A percentile compares a stretch with the other conserved stretches of the same genome.
phyloP scores from a whole-genome alignment of 2,888 invertebrate genomes.

The Ophion slaviceki region DNA sequence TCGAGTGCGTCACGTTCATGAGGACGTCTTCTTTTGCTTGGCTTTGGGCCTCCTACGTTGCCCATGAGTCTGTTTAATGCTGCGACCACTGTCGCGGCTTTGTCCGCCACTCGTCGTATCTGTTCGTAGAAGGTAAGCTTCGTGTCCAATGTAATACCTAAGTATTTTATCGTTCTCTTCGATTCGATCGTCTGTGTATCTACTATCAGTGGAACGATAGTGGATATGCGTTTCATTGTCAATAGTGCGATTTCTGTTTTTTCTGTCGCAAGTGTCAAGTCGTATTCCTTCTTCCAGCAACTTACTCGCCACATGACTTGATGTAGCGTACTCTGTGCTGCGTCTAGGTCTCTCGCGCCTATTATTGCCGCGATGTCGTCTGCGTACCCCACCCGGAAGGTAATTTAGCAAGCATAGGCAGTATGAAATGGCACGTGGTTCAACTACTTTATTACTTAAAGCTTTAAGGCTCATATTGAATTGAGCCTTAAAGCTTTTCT shows the following conservation, averaged over 20 bases:
- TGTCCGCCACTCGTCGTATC: not conserved
- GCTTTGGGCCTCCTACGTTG: not conserved
- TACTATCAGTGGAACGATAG: not conserved
- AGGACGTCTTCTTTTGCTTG: constrained; percentile 1
- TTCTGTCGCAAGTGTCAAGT: constrained; percentile 55
- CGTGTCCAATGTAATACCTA: constrained; percentile 1
- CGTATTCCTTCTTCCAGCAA: constrained; percentile 39
- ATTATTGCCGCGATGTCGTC: constrained; percentile 38
- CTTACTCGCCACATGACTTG: constrained; percentile 28
- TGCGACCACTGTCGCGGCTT: not conserved
- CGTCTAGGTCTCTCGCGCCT: constrained; percentile 9
- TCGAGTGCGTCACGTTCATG: constrained; percentile 9
- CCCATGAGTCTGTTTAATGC: constrained; percentile 13
- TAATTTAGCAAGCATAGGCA: no score
- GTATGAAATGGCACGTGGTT: no score
- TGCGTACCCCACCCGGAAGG: constrained; percentile 31
- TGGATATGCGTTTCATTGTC: not conserved
- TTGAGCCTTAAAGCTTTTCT: no score
- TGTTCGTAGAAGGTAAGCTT: constrained; percentile 32
- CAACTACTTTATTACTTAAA: no score
- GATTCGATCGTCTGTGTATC: not conserved
- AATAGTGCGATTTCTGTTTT: constrained; percentile 41
- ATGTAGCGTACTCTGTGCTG: constrained; percentile 13
- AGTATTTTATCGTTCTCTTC: not conserved
- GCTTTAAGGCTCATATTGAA: no score